A percentile compares a stretch with the other conserved stretches of the same genome.
These are phyloP conservation scores for Mellivora capensis DNA, from an alignment of 2,113 vertebrate genomes.

Conservation along the genomic window DNA sequence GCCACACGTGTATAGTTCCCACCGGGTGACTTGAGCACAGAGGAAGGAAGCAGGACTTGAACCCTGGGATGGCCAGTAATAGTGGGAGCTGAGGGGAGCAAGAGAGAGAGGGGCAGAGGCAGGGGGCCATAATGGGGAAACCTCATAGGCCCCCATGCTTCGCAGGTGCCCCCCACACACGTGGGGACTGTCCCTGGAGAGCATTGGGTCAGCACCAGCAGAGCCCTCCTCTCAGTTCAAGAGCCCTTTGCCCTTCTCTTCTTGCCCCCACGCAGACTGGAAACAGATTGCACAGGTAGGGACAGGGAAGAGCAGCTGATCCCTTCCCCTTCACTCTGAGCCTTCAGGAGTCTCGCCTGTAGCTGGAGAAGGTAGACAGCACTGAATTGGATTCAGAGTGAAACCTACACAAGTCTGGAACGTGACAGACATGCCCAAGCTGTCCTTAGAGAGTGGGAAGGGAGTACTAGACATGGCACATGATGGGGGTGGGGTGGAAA, in stretches of 20 bases:
- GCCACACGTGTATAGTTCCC: background rate
- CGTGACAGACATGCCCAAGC: background rate
- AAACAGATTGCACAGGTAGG: background rate
- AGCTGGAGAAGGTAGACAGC: fast-evolving
- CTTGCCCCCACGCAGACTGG: background rate
- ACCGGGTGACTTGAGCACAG: background rate
- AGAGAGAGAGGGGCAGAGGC: background rate
- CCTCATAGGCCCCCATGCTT: background rate
- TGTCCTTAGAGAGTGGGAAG: background rate
- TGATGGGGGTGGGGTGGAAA: too few relatives aligned
- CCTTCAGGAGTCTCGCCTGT: background rate
- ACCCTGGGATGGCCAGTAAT: background rate
- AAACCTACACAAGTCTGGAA: background rate
- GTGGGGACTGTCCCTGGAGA: background rate
- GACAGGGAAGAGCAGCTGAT: background rate
- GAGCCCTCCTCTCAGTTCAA: background rate
- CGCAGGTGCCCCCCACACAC: background rate
- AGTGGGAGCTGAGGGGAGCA: background rate
- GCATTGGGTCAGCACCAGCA: background rate
- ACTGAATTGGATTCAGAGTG: background rate
- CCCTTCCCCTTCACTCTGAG: background rate
- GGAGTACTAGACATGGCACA: fast-evolving
- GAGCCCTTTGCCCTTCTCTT: background rate
- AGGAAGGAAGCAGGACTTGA: background rate
- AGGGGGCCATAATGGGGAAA: background rate